These are phyloP conservation scores for Sebastes steindachneri DNA, from an alignment of 2,797 vertebrate species.

Conservation along the genomic window DNA sequence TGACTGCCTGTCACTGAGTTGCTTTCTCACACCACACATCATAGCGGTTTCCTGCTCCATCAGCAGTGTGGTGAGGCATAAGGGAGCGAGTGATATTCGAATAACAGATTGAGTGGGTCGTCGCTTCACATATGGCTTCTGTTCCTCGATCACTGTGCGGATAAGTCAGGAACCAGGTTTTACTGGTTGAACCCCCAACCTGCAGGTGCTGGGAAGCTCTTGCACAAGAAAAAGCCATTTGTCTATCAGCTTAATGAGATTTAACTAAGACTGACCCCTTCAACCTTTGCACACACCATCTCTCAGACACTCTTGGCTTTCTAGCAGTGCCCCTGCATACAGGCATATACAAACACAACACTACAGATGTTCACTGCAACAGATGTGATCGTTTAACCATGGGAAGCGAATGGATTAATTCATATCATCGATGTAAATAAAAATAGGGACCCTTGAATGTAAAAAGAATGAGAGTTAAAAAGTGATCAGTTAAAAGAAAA, in stretches of 20 bases:
- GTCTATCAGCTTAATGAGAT: constrained; percentile 8
- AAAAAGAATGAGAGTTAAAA: background rate
- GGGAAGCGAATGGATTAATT: background rate
- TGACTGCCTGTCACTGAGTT: constrained; percentile 45
- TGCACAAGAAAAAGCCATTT: constrained; percentile 18
- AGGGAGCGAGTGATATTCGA: constrained; percentile 52
- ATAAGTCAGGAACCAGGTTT: constrained; percentile 32
- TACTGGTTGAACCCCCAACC: constrained; percentile 9
- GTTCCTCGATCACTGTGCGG: constrained; percentile 35
- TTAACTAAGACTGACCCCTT: constrained; percentile 10
- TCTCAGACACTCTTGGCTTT: background rate
- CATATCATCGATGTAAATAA: background rate
- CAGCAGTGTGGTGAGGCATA: constrained; percentile 51
- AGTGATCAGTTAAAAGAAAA: background rate
- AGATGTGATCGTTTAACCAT: background rate
- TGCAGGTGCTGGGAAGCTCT: constrained; percentile 22
- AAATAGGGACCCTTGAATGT: background rate
- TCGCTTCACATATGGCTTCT: constrained; percentile 36
- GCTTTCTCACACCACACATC: constrained; percentile 54
- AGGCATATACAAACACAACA: background rate
- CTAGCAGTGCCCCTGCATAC: background rate
- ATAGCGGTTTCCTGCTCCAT: constrained; percentile 67
- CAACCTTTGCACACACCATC: background rate
- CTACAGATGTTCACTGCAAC: background rate
- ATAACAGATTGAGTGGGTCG: constrained; percentile 60